A percentile compares a stretch with the other conserved stretches of the same genome.
These are phyloP conservation scores for Rhopalosiphum padi DNA, from an alignment of 1,140 invertebrate genomes.

Conservation along the genomic window DNA sequence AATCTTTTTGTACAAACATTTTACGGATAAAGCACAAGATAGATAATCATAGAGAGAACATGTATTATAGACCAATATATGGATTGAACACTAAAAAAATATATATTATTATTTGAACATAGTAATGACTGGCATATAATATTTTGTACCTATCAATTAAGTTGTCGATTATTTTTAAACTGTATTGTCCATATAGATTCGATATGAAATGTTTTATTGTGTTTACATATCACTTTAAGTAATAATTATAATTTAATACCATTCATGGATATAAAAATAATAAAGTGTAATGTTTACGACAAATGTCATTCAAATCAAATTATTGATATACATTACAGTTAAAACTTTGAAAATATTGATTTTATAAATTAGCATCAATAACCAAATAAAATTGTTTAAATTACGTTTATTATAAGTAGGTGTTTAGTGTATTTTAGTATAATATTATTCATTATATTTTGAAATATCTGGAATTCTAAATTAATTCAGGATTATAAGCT, in stretches of 20 bases:
- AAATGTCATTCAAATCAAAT: background rate
- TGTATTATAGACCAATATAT: too few species aligned
- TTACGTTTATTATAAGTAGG: background rate
- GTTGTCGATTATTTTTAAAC: background rate
- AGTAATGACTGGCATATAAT: too few species aligned
- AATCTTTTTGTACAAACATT: too few species aligned
- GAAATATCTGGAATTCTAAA: background rate
- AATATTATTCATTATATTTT: background rate
- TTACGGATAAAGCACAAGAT: too few species aligned
- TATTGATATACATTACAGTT: background rate
- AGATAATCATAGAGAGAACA: too few species aligned
- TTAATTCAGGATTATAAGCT: background rate
- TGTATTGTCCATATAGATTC: background rate
- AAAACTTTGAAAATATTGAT: background rate
- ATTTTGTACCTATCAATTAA: background rate
- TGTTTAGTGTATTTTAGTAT: background rate
- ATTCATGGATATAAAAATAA: too few species aligned
- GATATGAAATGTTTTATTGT: background rate
- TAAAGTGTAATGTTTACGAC: background rate
- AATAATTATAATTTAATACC: background rate
- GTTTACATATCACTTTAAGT: background rate
- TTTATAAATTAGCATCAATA: background rate
- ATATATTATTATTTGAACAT: too few species aligned
- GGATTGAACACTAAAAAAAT: too few species aligned
- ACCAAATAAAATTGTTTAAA: background rate